Evolutionary conservation across 37 sponge, comb jelly and placozoan genomes (phyloP).

Genomic region (Mnemiopsis leidyi): DNA sequence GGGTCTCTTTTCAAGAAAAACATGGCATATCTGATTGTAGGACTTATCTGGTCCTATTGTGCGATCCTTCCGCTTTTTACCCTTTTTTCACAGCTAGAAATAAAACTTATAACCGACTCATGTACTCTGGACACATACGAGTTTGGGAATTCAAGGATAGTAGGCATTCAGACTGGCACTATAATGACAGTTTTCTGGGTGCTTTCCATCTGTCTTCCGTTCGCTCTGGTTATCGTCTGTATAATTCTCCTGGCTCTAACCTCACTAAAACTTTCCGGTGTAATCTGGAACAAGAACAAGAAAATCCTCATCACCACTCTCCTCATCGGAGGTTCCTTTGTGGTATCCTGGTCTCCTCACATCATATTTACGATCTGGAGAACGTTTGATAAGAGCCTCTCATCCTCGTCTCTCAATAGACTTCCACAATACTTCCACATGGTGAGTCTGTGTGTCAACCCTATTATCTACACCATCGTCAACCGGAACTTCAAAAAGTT

Average conservation of each 20-base stretch:
- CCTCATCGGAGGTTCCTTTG: conserved; percentile 30
- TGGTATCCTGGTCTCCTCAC: conserved; percentile 47
- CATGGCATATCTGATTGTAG: neutral
- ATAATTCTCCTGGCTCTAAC: conserved; percentile 10
- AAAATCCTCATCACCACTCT: conserved; percentile 38
- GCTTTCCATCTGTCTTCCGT: conserved; percentile 29
- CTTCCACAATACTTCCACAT: conserved; percentile 58
- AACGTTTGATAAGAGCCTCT: neutral
- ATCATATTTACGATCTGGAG: conserved; percentile 8
- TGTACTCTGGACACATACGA: conserved; percentile 50
- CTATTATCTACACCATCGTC: conserved; percentile 56
- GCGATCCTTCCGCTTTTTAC: neutral
- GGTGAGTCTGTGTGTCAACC: conserved; percentile 42
- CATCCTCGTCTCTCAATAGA: neutral
- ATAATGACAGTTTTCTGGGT: conserved; percentile 30
- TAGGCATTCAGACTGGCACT: neutral
- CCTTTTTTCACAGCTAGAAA: conserved; percentile 8
- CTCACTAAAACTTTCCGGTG: conserved; percentile 43
- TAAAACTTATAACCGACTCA: conserved; percentile 1
- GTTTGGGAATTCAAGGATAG: neutral
- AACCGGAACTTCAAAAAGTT: conserved; percentile 58
- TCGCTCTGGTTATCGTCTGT: neutral
- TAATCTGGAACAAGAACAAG: conserved; percentile 59
- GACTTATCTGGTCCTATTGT: conserved; percentile 2
- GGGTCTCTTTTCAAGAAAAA: neutral